Evolutionary conservation across 1,140 invertebrate species (phyloP).

Genomic region (Drosophila sp.): DNA sequence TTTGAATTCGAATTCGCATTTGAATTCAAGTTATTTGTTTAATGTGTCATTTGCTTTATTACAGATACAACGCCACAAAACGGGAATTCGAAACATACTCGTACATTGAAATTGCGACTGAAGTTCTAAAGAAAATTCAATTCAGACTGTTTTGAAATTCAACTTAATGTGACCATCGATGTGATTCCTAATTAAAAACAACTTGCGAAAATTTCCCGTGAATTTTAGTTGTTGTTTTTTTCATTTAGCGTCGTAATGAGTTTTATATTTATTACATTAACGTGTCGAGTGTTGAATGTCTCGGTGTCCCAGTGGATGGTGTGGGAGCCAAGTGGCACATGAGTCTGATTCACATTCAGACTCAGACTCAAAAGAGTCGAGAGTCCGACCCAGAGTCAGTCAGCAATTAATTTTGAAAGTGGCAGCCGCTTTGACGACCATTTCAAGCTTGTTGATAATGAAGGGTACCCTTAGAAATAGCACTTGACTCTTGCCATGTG

Average conservation of each 20-base stretch:
- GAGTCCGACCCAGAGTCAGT: constrained; percentile 18
- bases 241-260: constrained; percentile 57
- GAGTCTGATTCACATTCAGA: constrained; percentile 20
- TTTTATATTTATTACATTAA: constrained; percentile 71
- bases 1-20: constrained; percentile 24
- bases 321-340: constrained; percentile 24
- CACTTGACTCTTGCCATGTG: constrained; percentile 35
- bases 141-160: constrained; percentile 43
- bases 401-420: constrained; percentile 77
- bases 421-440: constrained; percentile 63
- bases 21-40: constrained; percentile 38
- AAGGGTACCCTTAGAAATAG: constrained; percentile 30
- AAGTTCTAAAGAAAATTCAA: constrained; percentile 21
- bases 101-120: constrained; percentile 16
- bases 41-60: constrained; percentile 43
- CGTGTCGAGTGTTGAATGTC: constrained; percentile 65
- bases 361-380: constrained; percentile 9
- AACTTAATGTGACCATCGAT: constrained; percentile 45
- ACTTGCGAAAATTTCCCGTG: constrained; percentile 66
- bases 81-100: background rate
- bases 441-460: constrained; percentile 52
- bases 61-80: constrained; percentile 15
- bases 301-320: constrained; percentile 17
- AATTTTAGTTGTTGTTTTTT: constrained; percentile 39
- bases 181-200: constrained; percentile 46